These are phyloP conservation scores for Crocallis elinguaria DNA, from an alignment of 2,888 invertebrate genomes.

Conservation along the genomic window DNA sequence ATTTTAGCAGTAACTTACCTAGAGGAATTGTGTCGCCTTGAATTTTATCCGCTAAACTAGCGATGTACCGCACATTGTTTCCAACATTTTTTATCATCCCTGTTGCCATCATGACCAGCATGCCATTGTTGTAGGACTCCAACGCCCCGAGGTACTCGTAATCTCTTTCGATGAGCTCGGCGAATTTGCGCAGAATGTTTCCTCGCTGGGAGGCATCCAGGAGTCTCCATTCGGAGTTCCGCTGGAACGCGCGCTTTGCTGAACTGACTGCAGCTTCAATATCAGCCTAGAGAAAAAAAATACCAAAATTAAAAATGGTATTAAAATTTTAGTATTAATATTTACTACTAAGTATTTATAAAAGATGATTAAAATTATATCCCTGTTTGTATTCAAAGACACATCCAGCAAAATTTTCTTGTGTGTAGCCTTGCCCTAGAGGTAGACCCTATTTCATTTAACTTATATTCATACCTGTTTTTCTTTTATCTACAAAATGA, in stretches of 20 bases:
- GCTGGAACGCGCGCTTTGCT: constrained; percentile 89
- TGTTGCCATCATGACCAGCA: constrained; percentile 52
- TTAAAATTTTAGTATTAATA: too few species aligned
- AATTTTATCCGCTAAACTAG: constrained; percentile 95
- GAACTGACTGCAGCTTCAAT: constrained; percentile 90
- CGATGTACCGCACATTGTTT: constrained; percentile 89
- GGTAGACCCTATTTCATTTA: too few species aligned
- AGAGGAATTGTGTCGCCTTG: constrained; percentile 84
- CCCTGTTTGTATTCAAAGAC: too few species aligned
- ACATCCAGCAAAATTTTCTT: too few species aligned
- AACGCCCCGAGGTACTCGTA: constrained; percentile 89
- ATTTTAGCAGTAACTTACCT: too few species aligned
- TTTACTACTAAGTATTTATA: too few species aligned
- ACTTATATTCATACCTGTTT: too few species aligned
- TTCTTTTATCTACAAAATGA: too few species aligned
- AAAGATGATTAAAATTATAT: too few species aligned
- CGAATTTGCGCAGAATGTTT: constrained; percentile 88
- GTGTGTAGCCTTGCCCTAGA: too few species aligned
- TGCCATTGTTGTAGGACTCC: constrained; percentile 96
- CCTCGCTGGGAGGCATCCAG: constrained; percentile 93
- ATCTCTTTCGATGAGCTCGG: constrained; percentile 92
- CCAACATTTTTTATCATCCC: constrained; percentile 47
- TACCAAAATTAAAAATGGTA: too few species aligned
- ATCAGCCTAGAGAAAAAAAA: constrained; percentile 79
- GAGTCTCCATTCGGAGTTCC: constrained; percentile 89